Evolutionary conservation across 2,888 invertebrate species (phyloP), one percentile per base, ranked within the genome.

Genomic region (Pediacus dermestoides): DNA sequence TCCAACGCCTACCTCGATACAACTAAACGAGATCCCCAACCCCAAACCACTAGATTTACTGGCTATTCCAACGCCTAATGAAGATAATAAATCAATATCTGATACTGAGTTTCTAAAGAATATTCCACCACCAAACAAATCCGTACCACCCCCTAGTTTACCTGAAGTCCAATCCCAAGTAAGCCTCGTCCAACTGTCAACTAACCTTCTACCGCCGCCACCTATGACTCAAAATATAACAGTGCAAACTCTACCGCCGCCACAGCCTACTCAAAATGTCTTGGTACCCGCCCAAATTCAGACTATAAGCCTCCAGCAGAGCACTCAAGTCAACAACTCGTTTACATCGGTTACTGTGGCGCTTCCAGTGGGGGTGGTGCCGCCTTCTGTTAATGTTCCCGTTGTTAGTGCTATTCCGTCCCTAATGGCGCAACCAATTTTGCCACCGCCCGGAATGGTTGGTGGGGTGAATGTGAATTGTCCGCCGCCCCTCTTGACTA

Each of bases 21-120:
- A 78, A 45, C 57, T 79, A 31, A 78, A 73, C 53, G 76, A 77
- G 48, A 78, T 79, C 44, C 77, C 78, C 4, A 77, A 77, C 49
- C 77, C 78, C 0, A 76, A 78, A 50, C 78, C 80, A 30, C 61
- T 79, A 55, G 80, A 81, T 53, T 68, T 75, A 32, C 68, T 75
- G 50, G 74, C 75, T 48, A 74, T 77, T 46, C 77, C 78, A 2
- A 68, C 72, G 11, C 72, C 74, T 1, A 67, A 68, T 34, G 43
- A 57, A 10, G 57, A 57, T 33, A 58, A 64, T 16, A 11, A 28
- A 48, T 48, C 44, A 18, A 59, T 63, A 28, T 57, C 65, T 2
- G 63, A 66, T 50, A 55, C 64, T 1, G 65, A 67, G 40, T 69
- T 70, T 47, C 60, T 70, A 16, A 70, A 68, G 50, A 70, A 65